Evolutionary conservation across 2,113 vertebrate species (phyloP).

Genomic region (Amazona guildingii): DNA sequence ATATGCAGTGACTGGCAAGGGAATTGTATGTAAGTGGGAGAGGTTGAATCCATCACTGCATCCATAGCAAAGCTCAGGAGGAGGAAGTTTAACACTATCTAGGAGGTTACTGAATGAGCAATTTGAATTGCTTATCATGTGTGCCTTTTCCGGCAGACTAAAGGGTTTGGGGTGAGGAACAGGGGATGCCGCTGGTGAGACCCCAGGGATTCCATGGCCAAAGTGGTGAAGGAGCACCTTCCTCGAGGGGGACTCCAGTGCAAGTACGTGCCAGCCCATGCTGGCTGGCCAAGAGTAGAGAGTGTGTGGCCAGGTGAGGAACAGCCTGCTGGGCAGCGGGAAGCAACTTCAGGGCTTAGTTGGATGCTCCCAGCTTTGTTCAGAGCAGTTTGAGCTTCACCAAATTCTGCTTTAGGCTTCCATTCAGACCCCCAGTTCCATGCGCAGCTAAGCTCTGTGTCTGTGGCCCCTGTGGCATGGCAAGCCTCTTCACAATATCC

Average conservation of each 20-base stretch:
- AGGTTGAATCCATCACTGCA: neutral
- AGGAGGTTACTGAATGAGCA: neutral
- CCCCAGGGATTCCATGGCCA: neutral
- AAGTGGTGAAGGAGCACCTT: neutral
- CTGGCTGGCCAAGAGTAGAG: neutral
- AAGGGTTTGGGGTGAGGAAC: neutral
- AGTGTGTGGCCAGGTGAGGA: rapidly evolving
- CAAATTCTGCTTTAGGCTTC: neutral
- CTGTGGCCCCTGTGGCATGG: neutral
- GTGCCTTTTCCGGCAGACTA: neutral
- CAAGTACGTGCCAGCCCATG: rapidly evolving
- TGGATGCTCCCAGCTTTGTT: neutral
- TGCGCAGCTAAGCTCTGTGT: neutral
- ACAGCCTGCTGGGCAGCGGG: neutral
- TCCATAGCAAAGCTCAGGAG: neutral
- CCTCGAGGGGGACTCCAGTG: neutral
- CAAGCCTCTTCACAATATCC: neutral
- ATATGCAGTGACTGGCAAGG: rapidly evolving
- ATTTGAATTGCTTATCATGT: neutral
- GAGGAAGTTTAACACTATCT: neutral
- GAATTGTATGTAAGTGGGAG: rapidly evolving
- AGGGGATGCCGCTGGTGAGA: neutral
- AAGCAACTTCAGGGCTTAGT: neutral
- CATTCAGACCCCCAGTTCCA: neutral
- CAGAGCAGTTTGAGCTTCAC: neutral